These are phyloP conservation scores for Barypeithes pellucidus DNA, from an alignment of 2,888 invertebrate genomes.

Conservation along the genomic window DNA sequence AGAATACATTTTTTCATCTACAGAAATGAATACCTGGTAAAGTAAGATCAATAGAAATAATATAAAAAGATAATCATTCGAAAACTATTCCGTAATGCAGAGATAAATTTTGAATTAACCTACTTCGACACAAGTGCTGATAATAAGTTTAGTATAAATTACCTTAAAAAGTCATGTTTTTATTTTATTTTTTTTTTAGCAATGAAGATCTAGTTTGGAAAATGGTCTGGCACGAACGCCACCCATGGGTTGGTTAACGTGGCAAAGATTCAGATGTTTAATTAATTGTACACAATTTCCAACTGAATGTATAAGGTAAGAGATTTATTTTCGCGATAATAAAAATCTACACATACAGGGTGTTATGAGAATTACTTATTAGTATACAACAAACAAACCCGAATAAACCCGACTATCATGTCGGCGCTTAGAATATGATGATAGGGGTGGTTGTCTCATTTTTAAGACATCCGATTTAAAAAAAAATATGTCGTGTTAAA, in stretches of 20 bases:
- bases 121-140: slow-evolving; percentile 14
- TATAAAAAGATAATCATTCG: background rate
- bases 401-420: too few relatives aligned
- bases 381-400: too few relatives aligned
- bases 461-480: too few relatives aligned
- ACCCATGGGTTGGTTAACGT: slow-evolving; percentile 83
- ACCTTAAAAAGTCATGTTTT: background rate
- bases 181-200: slow-evolving; percentile 11
- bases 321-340: slow-evolving; percentile 42
- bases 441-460: too few relatives aligned
- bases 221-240: slow-evolving; percentile 79
- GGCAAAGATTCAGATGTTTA: slow-evolving; percentile 79
- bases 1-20: background rate
- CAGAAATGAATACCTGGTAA: background rate
- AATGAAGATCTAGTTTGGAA: slow-evolving; percentile 66
- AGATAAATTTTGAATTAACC: slow-evolving; percentile 18
- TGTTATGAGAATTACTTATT: too few relatives aligned
- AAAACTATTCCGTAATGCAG: background rate
- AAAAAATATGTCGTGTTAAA: too few relatives aligned
- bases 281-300: slow-evolving; percentile 77
- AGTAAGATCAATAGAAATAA: slow-evolving; percentile 1
- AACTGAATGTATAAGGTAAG: slow-evolving; percentile 79
- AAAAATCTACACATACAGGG: too few relatives aligned
- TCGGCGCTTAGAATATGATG: too few relatives aligned
- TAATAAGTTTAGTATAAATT: slow-evolving; percentile 11